Evolutionary conservation across 2,113 vertebrate genomes (phyloP), one percentile per base, ranked within the genome.

Genomic region (Stegostoma tigrinum): DNA sequence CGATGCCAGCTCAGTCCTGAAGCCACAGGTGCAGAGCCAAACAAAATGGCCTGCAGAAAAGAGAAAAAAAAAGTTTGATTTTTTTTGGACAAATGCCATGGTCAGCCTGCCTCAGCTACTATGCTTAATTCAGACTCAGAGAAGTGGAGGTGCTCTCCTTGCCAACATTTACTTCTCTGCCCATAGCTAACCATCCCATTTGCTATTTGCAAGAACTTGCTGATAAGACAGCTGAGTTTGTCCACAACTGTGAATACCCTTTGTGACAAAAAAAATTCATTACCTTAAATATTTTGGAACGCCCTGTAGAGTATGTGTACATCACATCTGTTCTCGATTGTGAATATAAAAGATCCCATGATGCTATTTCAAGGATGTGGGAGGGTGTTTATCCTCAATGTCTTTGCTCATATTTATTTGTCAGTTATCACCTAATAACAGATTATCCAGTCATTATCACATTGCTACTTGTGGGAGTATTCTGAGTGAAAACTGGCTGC

Each of bases 1-100:
- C 98, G 97, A 64, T 99, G 99, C 99, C 99, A 99, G 95, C 98
- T 99, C 95, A 99, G 98, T 95, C 98, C 98, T 34, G 99, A 98
- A 96, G 98, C 98, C 24, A 99, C 97, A 0, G 97, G 78, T 86
- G 98, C 98, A 21, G 98, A 98, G 86, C 98, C 99, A 95, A 97
- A 97, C 96, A 98, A 97, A 96, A 99, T 97, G 0, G 99, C 99
- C 99, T 99, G 97, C 0, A 97, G 97, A 27, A 95, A 96, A 95
- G 96, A 96, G 80, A 87, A 42, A 45, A 12, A 21, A 61, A 10
- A 38, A 12, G 15, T 80, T 17, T 19, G 15, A 7, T 38, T 80
- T 80, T 78, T 19, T 80, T 80, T 80, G 3, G 14, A 0, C 14
- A 83, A 38, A 7, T 42, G 38, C 80, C 8, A 23, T 17, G 42